phyloP scores from a whole-genome alignment of 23 tunicate species.

The Styela clava region DNA sequence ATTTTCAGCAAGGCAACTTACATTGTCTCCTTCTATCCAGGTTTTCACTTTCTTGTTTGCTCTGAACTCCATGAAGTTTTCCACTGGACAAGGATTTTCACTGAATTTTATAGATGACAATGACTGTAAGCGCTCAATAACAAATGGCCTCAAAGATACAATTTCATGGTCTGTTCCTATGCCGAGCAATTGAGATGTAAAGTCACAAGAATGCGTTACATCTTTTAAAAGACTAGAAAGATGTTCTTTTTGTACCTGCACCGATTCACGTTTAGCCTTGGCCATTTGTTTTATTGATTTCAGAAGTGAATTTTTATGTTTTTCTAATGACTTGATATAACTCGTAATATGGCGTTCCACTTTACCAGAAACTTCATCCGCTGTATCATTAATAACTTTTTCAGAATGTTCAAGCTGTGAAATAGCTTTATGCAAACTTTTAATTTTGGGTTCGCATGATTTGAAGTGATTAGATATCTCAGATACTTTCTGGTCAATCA shows the following conservation, averaged over 20 bases:
- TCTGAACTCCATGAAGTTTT: conserved; percentile 23
- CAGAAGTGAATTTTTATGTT: conserved; percentile 8
- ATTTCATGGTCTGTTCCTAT: conserved; percentile 12
- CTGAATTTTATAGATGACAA: not conserved
- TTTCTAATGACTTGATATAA: conserved; percentile 15
- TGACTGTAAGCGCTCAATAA: not conserved
- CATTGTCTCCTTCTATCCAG: conserved; percentile 26
- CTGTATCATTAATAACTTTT: conserved; percentile 16
- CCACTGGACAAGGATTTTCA: not conserved
- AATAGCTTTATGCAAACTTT: not conserved
- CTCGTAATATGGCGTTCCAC: conserved; percentile 19
- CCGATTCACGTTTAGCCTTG: not conserved
- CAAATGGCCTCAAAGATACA: conserved; percentile 14
- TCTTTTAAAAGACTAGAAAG: conserved; percentile 11
- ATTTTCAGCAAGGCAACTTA: not conserved
- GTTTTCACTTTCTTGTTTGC: conserved; percentile 29
- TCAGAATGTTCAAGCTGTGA: not conserved
- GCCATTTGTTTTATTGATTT: not conserved
- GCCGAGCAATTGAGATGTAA: conserved; percentile 16
- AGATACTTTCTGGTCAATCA: conserved; percentile 17
- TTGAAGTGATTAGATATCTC: conserved; percentile 1
- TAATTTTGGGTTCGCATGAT: conserved; percentile 5
- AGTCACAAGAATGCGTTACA: conserved; percentile 20
- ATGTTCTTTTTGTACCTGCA: not conserved
- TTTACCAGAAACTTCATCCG: conserved; percentile 15